These are phyloP conservation scores for Eonycteris spelaea DNA, from an alignment of 2,113 vertebrate genomes.

Conservation along the genomic window DNA sequence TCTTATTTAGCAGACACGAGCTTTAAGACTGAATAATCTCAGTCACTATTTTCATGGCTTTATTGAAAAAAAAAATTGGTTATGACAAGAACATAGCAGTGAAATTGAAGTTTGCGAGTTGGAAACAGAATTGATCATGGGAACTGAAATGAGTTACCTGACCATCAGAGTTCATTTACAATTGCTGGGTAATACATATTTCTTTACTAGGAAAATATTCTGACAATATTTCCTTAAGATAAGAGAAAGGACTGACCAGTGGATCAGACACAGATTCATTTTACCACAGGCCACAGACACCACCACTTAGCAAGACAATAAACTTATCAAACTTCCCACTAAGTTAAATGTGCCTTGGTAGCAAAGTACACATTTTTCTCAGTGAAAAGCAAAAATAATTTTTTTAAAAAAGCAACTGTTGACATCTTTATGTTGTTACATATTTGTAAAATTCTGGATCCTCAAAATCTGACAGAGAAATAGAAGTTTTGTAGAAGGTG, in stretches of 20 bases:
- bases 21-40: not conserved
- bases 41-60: not conserved
- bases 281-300: not conserved
- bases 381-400: not conserved
- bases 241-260: not conserved
- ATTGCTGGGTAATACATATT: not conserved
- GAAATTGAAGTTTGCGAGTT: not conserved
- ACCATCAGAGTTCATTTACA: not conserved
- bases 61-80: not conserved
- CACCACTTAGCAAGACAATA: not conserved
- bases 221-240: not conserved
- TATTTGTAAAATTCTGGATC: conserved; percentile 1
- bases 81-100: not conserved
- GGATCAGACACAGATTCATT: not conserved
- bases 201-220: not conserved
- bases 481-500: not conserved
- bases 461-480: not conserved
- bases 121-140: not conserved
- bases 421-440: not conserved
- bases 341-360: not conserved
- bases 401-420: not conserved
- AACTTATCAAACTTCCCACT: not conserved
- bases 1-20: not conserved
- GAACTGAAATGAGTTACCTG: not conserved
- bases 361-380: not conserved